Conservation (phyloP, 2,888 invertebrate species). For the Lasioglossum pauxillum region DNA sequence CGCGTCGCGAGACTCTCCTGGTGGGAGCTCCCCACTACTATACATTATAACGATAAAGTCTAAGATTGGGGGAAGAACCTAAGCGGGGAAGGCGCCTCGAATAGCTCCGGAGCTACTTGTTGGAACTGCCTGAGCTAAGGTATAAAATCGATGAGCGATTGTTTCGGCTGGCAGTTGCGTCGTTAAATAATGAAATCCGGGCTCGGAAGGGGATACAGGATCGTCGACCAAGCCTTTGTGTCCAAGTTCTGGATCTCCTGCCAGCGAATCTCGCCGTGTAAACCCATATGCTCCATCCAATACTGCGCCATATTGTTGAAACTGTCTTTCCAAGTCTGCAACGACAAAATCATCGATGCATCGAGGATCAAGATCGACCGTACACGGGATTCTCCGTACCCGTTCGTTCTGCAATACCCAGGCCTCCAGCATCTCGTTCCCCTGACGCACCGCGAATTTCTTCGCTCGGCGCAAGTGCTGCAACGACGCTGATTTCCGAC, state of each 20-base stretch:
- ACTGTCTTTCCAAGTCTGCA: conserved; percentile 44
- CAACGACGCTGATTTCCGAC: conserved; percentile 28
- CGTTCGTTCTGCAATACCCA: conserved; percentile 69
- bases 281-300: conserved; percentile 73
- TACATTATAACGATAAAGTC: too few species aligned
- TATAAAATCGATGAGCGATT: not conserved
- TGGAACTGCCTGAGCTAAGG: too few species aligned
- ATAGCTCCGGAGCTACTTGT: too few species aligned
- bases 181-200: conserved; percentile 63
- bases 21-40: too few species aligned
- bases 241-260: conserved; percentile 72
- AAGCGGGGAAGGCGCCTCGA: too few species aligned
- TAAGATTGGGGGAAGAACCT: too few species aligned
- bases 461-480: conserved; percentile 58
- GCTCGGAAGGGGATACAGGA: conserved; percentile 72
- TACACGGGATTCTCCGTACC: conserved; percentile 46
- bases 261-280: conserved; percentile 66
- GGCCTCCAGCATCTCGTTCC: conserved; percentile 67
- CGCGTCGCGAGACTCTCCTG: too few species aligned
- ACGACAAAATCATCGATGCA: not conserved
- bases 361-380: not conserved
- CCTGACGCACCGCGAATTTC: conserved; percentile 58
- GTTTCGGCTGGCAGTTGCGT: not conserved
- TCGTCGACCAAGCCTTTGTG: conserved; percentile 70
- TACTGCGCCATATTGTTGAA: conserved; percentile 64